Percentiles rank a stretch among this genome's conserved stretches.
Evolutionary conservation across 2,113 vertebrate genomes (phyloP).

Genomic region (Gnathonemus echidnorhynchus): DNA sequence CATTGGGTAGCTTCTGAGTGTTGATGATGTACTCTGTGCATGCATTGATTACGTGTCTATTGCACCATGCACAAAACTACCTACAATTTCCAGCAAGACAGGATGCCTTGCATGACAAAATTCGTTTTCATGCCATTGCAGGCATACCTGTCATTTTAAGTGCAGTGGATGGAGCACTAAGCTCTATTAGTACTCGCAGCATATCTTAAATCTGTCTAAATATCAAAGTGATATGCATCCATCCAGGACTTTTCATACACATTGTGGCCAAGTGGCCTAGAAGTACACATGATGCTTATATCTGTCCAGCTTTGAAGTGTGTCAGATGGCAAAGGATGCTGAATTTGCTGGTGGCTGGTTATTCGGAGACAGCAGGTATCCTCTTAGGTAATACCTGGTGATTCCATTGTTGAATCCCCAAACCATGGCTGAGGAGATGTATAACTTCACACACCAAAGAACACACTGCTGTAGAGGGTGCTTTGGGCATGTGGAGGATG

Average conservation of each 20-base stretch:
- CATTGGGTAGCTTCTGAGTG: background rate
- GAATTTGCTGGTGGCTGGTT: background rate
- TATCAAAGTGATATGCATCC: background rate
- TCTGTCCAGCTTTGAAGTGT: background rate
- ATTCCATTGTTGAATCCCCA: no score
- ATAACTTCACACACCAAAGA: no score
- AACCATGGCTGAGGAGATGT: no score
- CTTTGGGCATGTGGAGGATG: no score
- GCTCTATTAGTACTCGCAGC: background rate
- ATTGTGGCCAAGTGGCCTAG: background rate
- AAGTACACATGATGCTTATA: background rate
- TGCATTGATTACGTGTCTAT: background rate
- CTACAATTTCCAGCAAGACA: background rate
- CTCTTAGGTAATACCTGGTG: background rate
- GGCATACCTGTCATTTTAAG: background rate
- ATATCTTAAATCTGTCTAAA: background rate
- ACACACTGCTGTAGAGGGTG: no score
- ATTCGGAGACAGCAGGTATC: background rate
- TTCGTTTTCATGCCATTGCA: background rate
- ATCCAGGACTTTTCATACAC: background rate
- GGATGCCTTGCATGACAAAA: background rate
- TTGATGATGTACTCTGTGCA: background rate
- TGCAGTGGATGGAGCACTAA: background rate
- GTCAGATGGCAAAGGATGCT: background rate
- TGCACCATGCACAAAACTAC: background rate